A percentile compares a stretch with the other conserved stretches of the same genome.
Evolutionary conservation across 2,113 vertebrate genomes (phyloP).

Genomic region (Protobothrops mucrosquamatus): DNA sequence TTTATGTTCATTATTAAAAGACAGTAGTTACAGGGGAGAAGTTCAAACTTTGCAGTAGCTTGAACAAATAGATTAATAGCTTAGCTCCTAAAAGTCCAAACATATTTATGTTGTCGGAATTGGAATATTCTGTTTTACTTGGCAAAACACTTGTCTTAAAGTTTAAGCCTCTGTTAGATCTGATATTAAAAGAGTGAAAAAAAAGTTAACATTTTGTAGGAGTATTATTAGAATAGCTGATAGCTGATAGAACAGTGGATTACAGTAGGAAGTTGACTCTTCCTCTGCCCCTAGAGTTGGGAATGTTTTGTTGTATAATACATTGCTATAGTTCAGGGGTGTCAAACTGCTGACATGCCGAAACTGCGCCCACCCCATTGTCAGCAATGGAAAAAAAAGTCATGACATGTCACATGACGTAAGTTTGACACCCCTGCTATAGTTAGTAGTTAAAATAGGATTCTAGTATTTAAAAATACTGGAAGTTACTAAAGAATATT

Average conservation of each 20-base stretch:
- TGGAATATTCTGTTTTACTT: background rate
- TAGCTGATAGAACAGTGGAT: background rate
- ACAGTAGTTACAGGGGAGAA: no score
- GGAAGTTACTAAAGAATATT: background rate
- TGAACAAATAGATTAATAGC: slow-evolving; percentile 19
- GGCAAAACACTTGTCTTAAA: background rate
- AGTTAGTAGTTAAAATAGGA: background rate
- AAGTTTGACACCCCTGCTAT: no score
- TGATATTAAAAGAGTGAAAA: background rate
- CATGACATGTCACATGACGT: no score
- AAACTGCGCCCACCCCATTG: no score
- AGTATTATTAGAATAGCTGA: background rate
- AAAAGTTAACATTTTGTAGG: background rate
- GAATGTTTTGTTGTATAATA: background rate
- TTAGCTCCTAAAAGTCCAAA: background rate
- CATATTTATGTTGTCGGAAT: background rate
- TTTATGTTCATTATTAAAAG: background rate
- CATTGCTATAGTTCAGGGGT: background rate
- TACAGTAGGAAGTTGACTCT: background rate
- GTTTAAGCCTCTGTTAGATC: background rate
- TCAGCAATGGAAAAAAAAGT: no score
- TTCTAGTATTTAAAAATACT: background rate
- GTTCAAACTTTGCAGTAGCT: background rate
- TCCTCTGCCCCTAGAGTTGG: background rate
- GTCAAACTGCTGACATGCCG: no score